Percentiles rank a stretch among this genome's conserved stretches.
These are phyloP conservation scores for Acanthisitta chloris DNA, from an alignment of 2,113 vertebrate genomes.

Conservation along the genomic window DNA sequence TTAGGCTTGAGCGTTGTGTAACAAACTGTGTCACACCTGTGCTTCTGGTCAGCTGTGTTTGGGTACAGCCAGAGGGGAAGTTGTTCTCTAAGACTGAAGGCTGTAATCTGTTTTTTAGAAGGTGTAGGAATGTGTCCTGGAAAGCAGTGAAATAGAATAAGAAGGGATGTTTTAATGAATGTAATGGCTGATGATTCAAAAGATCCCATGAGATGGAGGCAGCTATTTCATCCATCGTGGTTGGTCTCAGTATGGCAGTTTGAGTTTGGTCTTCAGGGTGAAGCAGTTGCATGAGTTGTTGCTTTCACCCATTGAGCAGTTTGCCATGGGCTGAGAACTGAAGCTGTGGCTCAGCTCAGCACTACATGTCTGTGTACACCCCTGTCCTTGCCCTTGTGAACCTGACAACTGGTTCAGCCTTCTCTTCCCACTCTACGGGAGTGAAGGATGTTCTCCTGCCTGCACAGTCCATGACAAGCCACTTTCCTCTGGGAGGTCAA, in stretches of 20 bases:
- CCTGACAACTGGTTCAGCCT: not conserved
- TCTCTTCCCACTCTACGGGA: not conserved
- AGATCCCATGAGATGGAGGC: not conserved
- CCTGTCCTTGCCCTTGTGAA: not conserved
- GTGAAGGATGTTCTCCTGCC: not conserved
- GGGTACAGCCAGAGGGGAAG: not conserved
- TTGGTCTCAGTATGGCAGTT: rapidly evolving
- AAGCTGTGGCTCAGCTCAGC: not conserved
- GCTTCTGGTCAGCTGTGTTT: not conserved
- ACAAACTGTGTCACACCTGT: not conserved
- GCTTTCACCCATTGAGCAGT: not conserved
- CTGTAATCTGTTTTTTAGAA: not conserved
- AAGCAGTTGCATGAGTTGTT: not conserved
- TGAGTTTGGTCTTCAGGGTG: not conserved
- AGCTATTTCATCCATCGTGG: not conserved
- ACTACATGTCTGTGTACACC: too few species aligned
- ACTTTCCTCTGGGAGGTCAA: not conserved
- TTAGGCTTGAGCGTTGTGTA: not conserved
- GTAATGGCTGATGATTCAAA: not conserved
- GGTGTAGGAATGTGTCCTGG: not conserved
- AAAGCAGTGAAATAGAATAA: not conserved
- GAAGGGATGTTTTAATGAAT: not conserved
- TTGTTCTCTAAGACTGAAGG: not conserved
- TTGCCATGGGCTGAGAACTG: not conserved
- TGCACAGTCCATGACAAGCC: not conserved